phyloP scores from a whole-genome alignment of 2,888 invertebrate genomes.

The Apodemia duryi region DNA sequence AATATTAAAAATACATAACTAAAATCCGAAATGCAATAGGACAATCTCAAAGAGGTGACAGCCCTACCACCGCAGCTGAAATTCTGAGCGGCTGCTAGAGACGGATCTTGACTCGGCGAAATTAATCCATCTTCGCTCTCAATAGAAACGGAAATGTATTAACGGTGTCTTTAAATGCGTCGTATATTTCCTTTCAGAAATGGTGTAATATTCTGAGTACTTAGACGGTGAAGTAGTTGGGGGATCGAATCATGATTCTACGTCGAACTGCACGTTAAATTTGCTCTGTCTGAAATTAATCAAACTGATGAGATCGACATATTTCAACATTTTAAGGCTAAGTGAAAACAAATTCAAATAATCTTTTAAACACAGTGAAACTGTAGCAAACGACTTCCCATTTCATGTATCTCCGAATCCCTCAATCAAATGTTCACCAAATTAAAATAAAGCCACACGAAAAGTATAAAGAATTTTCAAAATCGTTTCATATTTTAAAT shows the following conservation, averaged over 20 bases:
- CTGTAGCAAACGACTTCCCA: too few species aligned
- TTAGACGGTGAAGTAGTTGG: constrained; percentile 15
- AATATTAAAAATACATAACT: not conserved
- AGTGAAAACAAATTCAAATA: not conserved
- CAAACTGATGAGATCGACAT: not conserved
- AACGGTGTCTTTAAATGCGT: constrained; percentile 41
- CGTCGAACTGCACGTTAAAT: constrained; percentile 4
- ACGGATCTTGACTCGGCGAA: constrained; percentile 63
- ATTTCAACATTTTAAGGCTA: not conserved
- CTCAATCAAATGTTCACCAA: too few species aligned
- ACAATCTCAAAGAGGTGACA: not conserved
- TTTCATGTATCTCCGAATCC: too few species aligned
- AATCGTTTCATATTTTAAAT: too few species aligned
- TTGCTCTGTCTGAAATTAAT: constrained; percentile 5
- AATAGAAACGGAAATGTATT: constrained; percentile 44
- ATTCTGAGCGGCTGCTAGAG: constrained; percentile 56
- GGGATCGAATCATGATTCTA: constrained; percentile 17
- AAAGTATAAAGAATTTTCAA: too few species aligned
- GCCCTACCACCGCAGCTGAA: constrained; percentile 34
- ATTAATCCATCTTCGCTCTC: constrained; percentile 67
- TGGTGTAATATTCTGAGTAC: constrained; percentile 17
- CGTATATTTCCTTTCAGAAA: constrained; percentile 15
- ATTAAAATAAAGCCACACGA: too few species aligned
- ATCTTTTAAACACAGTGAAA: too few species aligned
- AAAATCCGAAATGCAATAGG: not conserved